phyloP scores from a whole-genome alignment of 2,888 invertebrate species.

The Cataglyphis altisquamis region DNA sequence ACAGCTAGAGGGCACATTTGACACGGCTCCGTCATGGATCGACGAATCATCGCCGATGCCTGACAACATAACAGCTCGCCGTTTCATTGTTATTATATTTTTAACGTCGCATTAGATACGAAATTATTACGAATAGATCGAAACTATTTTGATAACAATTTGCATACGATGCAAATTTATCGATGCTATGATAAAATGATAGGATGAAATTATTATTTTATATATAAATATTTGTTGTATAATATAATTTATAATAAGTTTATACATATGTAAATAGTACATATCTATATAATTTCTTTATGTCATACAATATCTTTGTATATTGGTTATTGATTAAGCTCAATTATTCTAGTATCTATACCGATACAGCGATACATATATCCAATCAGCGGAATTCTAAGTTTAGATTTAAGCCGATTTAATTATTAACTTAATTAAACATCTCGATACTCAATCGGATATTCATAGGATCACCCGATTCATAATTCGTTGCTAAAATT shows the following conservation, averaged over 20 bases:
- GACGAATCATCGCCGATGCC: constrained; percentile 84
- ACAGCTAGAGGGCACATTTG: constrained; percentile 78
- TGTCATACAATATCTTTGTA: background rate
- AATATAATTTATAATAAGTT: background rate
- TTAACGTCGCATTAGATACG: constrained; percentile 39
- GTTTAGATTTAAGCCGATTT: background rate
- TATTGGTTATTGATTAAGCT: background rate
- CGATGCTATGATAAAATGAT: background rate
- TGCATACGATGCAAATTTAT: background rate
- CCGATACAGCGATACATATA: background rate
- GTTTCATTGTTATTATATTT: constrained; percentile 56
- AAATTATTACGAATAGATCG: constrained; percentile 38
- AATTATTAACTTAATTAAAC: constrained; percentile 2
- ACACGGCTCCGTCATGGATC: constrained; percentile 81
- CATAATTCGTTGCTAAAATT: constrained; percentile 21
- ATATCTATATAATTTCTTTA: too few species aligned
- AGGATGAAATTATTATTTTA: background rate
- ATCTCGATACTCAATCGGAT: constrained; percentile 21
- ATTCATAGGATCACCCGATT: constrained; percentile 7
- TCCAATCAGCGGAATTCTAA: background rate
- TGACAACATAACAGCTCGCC: constrained; percentile 82
- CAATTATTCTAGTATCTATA: background rate
- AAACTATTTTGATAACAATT: background rate
- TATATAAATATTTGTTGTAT: background rate
- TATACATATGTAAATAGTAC: background rate